Percentiles rank a stretch among this genome's conserved stretches.
Evolutionary conservation across 2,113 vertebrate genomes (phyloP).

Genomic region (Urocitellus parryii): DNA sequence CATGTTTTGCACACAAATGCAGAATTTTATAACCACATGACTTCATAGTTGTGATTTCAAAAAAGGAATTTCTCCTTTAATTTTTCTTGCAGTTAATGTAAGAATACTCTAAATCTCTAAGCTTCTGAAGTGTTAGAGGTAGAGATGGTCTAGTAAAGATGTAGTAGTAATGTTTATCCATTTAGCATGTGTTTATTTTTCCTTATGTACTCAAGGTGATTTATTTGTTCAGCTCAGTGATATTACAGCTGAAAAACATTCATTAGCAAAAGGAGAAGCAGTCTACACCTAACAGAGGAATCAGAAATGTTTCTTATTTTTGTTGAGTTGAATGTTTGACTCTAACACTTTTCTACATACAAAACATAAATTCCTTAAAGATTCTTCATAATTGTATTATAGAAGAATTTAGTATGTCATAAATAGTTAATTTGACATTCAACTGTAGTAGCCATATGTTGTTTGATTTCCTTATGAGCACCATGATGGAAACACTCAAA

Average conservation of each 20-base stretch:
- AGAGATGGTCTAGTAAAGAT: constrained; percentile 80
- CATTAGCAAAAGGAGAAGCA: constrained; percentile 75
- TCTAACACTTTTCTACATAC: constrained; percentile 74
- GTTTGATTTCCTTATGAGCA: constrained; percentile 72
- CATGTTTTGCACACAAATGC: constrained; percentile 82
- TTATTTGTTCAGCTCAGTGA: constrained; percentile 67
- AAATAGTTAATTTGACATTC: constrained; percentile 73
- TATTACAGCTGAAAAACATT: constrained; percentile 69
- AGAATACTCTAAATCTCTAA: constrained; percentile 76
- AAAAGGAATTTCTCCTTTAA: constrained; percentile 78
- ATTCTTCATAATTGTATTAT: constrained; percentile 58
- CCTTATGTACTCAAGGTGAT: constrained; percentile 77
- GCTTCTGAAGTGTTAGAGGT: constrained; percentile 80
- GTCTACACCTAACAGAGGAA: constrained; percentile 72
- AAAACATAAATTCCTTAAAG: constrained; percentile 73
- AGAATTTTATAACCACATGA: constrained; percentile 80
- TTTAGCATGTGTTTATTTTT: constrained; percentile 74
- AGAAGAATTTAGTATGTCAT: constrained; percentile 64
- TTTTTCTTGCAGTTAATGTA: constrained; percentile 76
- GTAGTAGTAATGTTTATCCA: constrained; percentile 71
- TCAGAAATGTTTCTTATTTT: constrained; percentile 76
- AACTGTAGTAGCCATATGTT: constrained; percentile 65
- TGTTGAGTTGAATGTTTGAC: constrained; percentile 72
- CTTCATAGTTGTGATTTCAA: constrained; percentile 73
- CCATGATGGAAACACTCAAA: constrained; percentile 77